Percentiles rank a stretch among this genome's conserved stretches.
These are phyloP conservation scores for Calidris pygmaea DNA, from an alignment of 2,113 vertebrate genomes.

Conservation along the genomic window DNA sequence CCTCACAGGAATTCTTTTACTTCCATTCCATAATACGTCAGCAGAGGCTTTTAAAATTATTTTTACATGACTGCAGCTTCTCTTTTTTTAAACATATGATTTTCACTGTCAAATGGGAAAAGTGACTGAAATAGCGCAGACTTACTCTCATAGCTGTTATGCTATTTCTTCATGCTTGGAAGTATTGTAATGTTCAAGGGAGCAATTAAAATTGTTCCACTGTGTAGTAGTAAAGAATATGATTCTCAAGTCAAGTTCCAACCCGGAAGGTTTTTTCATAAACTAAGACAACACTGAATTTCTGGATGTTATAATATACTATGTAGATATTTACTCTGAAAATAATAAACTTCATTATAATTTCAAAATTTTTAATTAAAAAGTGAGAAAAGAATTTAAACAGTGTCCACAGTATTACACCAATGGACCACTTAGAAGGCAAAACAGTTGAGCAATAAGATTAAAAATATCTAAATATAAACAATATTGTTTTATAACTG, in stretches of 20 bases:
- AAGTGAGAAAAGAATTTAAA: neutral
- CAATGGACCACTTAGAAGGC: neutral
- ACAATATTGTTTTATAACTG: neutral
- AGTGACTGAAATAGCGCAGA: slow-evolving; percentile 39
- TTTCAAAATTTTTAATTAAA: neutral
- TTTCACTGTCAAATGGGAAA: slow-evolving; percentile 43
- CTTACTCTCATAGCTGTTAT: neutral
- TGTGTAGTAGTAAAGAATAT: slow-evolving; percentile 20
- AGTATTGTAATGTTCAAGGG: slow-evolving; percentile 39
- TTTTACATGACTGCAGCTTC: neutral
- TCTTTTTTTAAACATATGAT: slow-evolving; percentile 47
- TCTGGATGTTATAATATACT: neutral
- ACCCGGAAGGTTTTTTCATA: slow-evolving; percentile 6
- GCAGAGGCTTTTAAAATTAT: slow-evolving; percentile 30
- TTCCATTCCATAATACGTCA: neutral
- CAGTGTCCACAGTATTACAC: neutral
- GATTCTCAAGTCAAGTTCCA: slow-evolving; percentile 19
- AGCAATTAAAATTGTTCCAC: slow-evolving; percentile 50
- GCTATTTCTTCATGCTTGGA: slow-evolving; percentile 24
- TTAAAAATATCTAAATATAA: neutral
- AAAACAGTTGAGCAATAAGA: neutral
- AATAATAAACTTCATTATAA: neutral
- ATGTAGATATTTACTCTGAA: neutral
- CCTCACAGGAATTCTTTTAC: neutral
- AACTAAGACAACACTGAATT: neutral